Conservation (phyloP, 2,888 invertebrate genomes). For the Conus canariensis region DNA sequence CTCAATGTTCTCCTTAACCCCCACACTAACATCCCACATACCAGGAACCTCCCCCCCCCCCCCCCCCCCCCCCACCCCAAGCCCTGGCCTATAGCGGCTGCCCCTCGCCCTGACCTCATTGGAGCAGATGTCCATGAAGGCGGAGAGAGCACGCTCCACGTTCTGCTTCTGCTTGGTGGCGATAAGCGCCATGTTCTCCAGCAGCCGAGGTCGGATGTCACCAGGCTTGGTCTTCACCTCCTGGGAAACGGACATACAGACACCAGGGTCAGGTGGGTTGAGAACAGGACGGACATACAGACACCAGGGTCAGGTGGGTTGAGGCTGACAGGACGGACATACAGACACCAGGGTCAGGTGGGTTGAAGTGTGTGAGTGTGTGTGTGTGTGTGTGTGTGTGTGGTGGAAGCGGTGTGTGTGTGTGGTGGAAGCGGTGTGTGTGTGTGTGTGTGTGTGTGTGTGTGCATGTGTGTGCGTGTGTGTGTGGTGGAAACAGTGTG, state of each 20-base stretch:
- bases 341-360: no score
- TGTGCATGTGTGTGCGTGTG: no score
- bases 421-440: no score
- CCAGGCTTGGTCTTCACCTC: conserved; percentile 84
- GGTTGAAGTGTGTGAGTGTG: no score
- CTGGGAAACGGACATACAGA: conserved; percentile 70
- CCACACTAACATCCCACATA: background rate
- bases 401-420: no score
- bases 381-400: no score
- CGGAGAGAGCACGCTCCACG: conserved; percentile 91
- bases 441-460: no score
- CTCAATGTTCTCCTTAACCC: background rate
- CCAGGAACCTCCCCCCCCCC: background rate
- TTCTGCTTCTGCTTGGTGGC: conserved; percentile 91
- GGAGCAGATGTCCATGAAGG: conserved; percentile 86
- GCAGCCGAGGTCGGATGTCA: conserved; percentile 85
- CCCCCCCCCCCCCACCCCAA: background rate
- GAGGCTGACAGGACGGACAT: no score
- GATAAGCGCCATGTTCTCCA: conserved; percentile 90
- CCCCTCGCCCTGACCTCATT: conserved; percentile 82
- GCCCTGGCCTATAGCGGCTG: background rate
- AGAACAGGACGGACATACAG: no score
- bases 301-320: background rate
- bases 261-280: no score
- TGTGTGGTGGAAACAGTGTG: no score